Base-by-base conservation (phyloP, 2,113 vertebrate species). In the Bothrops jararaca region DNA sequence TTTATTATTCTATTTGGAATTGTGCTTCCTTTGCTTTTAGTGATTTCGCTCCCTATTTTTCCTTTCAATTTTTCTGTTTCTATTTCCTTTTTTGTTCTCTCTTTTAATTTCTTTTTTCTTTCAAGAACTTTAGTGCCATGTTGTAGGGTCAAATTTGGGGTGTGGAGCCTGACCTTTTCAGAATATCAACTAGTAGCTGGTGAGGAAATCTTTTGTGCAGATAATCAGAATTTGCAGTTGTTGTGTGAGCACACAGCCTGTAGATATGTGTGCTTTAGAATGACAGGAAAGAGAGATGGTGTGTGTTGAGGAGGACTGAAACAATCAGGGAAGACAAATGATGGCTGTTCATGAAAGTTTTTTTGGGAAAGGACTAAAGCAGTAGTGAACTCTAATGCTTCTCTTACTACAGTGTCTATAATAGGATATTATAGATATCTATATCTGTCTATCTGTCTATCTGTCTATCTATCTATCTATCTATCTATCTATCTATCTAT, bases 381-480 rank as follows among this genome's bases (percentile, higher is more conserved):
- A 80, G 6, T 22, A 42, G 74, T 80, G 34, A 22, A 80, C 42
- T 42, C 18, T 80, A 22, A 80, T 80, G 74, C 18, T 80, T 20
- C 7, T 9, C 22, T 12, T 74, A 26, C n/a, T 23, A 54, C 4
- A 69, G 57, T 20, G 10, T 29, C n/a, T 57, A 9, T 58, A 42
- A 89, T 6, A 23, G 2, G 18, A 26, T 24, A 22, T 52, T 22
- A 45, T 45, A 45, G 39, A 42, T 42, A 42, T 42, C 39, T 42
- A 42, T 42, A 42, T 42, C 39, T 42, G 2, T 45, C 15, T 86
- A 50, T 64, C 23, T 39, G 3, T 3, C 2, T 45, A 45, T 45
- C 3, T 45, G 3, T 45, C 0, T 45, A 45, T 45, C 0, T 45
- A 4, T 4, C 0, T 4, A 4, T 45, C 3, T 45, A 4, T 45